A percentile compares a stretch with the other conserved stretches of the same genome.
These are phyloP conservation scores for Trogon surrucura DNA, from an alignment of 2,113 vertebrate species.

Conservation along the genomic window DNA sequence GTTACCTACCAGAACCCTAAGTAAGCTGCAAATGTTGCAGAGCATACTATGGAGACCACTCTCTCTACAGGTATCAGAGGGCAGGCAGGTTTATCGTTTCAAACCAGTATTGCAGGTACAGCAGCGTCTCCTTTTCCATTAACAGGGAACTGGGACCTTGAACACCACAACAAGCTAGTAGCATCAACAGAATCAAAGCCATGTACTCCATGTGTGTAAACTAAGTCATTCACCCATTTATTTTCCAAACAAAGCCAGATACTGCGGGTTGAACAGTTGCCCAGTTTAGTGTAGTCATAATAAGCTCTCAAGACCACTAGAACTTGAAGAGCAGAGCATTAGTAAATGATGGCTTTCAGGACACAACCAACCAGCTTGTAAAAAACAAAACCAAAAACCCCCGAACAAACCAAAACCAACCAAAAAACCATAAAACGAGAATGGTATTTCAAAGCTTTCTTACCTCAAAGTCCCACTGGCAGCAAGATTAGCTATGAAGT, in stretches of 20 bases:
- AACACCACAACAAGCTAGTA: not conserved
- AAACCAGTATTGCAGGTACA: not conserved
- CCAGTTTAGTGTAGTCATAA: not conserved
- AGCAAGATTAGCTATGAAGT: not conserved
- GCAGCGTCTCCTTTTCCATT: not conserved
- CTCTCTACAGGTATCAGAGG: not conserved
- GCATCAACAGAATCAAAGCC: not conserved
- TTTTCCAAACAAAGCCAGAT: not conserved
- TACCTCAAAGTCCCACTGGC: not conserved
- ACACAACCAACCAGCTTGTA: not conserved
- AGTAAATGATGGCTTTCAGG: not conserved
- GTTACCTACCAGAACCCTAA: not conserved
- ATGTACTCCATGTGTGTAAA: not conserved
- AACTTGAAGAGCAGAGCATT: not conserved
- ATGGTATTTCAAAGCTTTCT: not conserved
- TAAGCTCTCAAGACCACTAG: not conserved
- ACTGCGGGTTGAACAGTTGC: not conserved
- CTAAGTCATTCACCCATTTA: not conserved
- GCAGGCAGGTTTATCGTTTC: not conserved
- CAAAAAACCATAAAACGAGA: accelerated
- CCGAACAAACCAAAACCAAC: no score
- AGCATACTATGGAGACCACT: not conserved
- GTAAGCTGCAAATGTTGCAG: not conserved
- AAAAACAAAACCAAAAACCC: not conserved
- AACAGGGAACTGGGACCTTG: not conserved